These are phyloP conservation scores for Pachliopta kotzebuea DNA, from an alignment of 2,888 invertebrate species.

Conservation along the genomic window DNA sequence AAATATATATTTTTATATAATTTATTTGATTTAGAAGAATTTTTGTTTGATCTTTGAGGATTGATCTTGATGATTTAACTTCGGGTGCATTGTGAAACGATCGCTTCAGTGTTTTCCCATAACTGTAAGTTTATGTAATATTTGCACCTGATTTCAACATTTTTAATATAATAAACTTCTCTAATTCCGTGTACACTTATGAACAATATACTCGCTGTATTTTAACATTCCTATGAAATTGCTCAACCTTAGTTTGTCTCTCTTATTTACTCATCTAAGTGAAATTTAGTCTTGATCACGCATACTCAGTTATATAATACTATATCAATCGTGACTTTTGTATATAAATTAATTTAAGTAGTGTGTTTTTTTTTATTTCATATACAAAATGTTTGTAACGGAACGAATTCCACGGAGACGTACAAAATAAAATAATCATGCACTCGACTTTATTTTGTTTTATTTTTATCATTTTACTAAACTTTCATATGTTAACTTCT, in stretches of 20 bases:
- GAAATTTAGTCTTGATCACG: conserved; percentile 54
- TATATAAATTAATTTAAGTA: conserved; percentile 42
- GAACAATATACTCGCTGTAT: conserved; percentile 33
- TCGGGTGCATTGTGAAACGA: conserved; percentile 63
- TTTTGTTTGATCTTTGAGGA: conserved; percentile 55
- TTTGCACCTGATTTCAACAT: conserved; percentile 17
- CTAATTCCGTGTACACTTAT: conserved; percentile 26
- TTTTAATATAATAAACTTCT: conserved; percentile 13
- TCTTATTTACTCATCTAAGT: conserved; percentile 57
- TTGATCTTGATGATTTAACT: conserved; percentile 49
- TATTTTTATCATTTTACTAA: conserved; percentile 33
- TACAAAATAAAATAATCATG: conserved; percentile 76
- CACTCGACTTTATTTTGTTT: conserved; percentile 60
- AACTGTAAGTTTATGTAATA: conserved; percentile 32
- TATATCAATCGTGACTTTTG: conserved; percentile 38
- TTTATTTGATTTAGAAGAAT: conserved; percentile 72
- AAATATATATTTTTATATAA: conserved; percentile 57
- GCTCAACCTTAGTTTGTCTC: conserved; percentile 41
- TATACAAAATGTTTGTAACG: conserved; percentile 58
- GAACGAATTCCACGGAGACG: conserved; percentile 65
- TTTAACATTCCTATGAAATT: conserved; percentile 36
- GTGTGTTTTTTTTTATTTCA: conserved; percentile 45
- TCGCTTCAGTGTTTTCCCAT: conserved; percentile 35
- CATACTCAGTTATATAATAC: conserved; percentile 60
- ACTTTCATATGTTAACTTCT: background rate